Evolutionary conservation across 2,113 vertebrate genomes (phyloP).

Genomic region (Cariama cristata): DNA sequence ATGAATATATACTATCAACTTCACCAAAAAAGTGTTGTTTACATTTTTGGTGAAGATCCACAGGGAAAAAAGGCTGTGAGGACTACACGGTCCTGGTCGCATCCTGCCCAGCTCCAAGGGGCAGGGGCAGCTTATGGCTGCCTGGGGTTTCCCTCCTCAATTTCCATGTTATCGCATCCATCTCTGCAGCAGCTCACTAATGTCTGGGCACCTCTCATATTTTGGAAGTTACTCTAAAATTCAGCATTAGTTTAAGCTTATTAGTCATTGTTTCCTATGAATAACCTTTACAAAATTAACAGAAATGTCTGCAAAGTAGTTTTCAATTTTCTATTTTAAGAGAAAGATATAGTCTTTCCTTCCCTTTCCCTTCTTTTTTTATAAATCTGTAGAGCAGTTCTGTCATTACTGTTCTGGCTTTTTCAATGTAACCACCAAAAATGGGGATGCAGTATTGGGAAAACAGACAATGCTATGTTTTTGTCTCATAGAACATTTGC

Average conservation of each 20-base stretch:
- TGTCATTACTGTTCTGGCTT: background rate
- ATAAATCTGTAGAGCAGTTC: background rate
- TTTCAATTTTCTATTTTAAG: background rate
- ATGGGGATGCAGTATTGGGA: fast-evolving
- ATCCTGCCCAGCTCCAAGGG: background rate
- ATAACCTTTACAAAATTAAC: background rate
- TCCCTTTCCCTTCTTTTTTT: background rate
- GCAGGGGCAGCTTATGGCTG: background rate
- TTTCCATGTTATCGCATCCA: background rate
- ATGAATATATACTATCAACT: fast-evolving
- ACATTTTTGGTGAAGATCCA: background rate
- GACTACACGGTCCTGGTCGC: fast-evolving
- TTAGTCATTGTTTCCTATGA: background rate
- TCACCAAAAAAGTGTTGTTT: background rate
- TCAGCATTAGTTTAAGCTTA: background rate
- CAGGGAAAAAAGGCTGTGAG: background rate
- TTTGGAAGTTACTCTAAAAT: fast-evolving
- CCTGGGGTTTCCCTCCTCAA: background rate
- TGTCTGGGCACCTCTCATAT: background rate
- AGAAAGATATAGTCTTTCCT: background rate
- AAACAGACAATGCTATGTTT: background rate
- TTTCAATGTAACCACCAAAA: background rate
- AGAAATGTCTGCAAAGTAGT: background rate
- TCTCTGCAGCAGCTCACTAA: background rate
- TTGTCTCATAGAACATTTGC: background rate